Evolutionary conservation across 2,113 vertebrate species (phyloP).

Genomic region (Pongo pygmaeus): DNA sequence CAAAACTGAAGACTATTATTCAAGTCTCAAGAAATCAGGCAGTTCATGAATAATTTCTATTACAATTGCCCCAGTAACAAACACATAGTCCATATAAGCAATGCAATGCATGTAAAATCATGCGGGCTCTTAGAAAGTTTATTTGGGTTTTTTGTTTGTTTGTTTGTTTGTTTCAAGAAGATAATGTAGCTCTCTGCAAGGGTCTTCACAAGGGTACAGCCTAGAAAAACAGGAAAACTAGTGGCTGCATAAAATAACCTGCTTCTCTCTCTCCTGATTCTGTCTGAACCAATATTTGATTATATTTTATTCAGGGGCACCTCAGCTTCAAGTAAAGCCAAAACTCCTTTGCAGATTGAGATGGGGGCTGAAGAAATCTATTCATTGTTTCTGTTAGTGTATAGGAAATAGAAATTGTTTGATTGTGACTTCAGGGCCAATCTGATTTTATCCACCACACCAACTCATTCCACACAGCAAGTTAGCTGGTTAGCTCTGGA

Average conservation of each 20-base stretch:
- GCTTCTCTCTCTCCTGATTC: conserved; percentile 50
- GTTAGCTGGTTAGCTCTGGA: not conserved
- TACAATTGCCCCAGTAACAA: not conserved
- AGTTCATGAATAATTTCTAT: conserved; percentile 12
- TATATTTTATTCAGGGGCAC: conserved; percentile 68
- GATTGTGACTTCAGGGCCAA: not conserved
- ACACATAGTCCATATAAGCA: not conserved
- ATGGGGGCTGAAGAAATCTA: not conserved
- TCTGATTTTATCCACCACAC: not conserved
- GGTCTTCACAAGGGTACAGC: conserved; percentile 47
- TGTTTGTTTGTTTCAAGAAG: not conserved
- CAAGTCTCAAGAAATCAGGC: not conserved
- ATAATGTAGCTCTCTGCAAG: not conserved
- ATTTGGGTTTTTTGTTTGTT: not conserved
- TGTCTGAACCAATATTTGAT: conserved; percentile 71
- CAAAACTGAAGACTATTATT: not conserved
- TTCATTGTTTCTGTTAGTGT: not conserved
- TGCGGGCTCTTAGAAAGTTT: not conserved
- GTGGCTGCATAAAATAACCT: conserved; percentile 44
- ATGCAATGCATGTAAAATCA: not conserved
- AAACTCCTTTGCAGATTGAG: not conserved
- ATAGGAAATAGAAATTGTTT: not conserved
- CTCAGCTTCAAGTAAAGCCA: conserved; percentile 53
- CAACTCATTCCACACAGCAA: not conserved
- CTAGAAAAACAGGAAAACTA: conserved; percentile 32